These are phyloP conservation scores for Trilocha varians DNA, from an alignment of 2,888 invertebrate species.

Conservation along the genomic window DNA sequence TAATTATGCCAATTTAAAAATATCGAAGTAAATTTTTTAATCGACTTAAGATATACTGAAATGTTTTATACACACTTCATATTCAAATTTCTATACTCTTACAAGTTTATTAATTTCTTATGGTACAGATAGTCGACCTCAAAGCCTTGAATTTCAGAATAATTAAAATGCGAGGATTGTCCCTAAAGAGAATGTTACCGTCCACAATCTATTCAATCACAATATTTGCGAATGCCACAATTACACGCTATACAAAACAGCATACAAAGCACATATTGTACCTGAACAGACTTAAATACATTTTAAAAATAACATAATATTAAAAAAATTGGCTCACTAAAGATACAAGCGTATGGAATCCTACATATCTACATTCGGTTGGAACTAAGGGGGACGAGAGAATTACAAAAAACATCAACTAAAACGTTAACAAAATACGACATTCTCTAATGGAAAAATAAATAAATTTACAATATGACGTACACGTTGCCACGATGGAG, in stretches of 20 bases:
- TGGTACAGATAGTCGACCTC: not conserved
- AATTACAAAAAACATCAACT: constrained; percentile 68
- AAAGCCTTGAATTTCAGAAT: not conserved
- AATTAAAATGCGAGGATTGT: constrained; percentile 44
- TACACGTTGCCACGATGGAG: constrained; percentile 41
- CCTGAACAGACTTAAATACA: constrained; percentile 48
- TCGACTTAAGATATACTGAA: too few relatives aligned
- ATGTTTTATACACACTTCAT: too few relatives aligned
- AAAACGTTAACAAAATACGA: constrained; percentile 74
- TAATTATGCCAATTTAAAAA: too few relatives aligned
- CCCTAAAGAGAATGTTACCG: constrained; percentile 44
- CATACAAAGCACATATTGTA: constrained; percentile 47
- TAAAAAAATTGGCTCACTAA: constrained; percentile 61
- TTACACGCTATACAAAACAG: constrained; percentile 42
- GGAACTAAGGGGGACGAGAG: constrained; percentile 61
- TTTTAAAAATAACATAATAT: constrained; percentile 56
- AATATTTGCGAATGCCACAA: constrained; percentile 45
- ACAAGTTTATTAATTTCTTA: too few relatives aligned
- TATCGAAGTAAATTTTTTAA: too few relatives aligned
- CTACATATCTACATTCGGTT: constrained; percentile 66
- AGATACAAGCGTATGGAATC: constrained; percentile 71
- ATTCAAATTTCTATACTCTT: too few relatives aligned
- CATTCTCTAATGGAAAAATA: constrained; percentile 70
- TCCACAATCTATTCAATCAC: constrained; percentile 48
- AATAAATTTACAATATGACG: constrained; percentile 71